Conservation (phyloP, 1,140 invertebrate species). For the Dreissena polymorpha region DNA sequence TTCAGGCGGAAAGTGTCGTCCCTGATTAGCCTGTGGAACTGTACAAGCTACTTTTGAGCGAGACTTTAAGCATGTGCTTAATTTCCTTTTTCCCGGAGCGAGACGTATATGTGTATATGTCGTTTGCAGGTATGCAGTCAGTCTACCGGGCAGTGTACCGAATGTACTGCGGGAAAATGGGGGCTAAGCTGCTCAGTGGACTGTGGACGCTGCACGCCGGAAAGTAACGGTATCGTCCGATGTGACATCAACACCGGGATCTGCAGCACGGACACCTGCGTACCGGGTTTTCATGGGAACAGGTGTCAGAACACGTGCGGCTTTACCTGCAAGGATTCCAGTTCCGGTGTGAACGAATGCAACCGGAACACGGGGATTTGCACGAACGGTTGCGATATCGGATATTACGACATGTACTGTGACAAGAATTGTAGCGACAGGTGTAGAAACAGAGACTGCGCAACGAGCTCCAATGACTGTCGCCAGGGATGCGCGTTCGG, state of each 20-base stretch:
- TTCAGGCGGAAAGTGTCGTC: no score
- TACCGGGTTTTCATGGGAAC: conserved; percentile 31
- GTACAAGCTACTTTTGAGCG: no score
- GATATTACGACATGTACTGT: conserved; percentile 33
- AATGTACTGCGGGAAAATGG: conserved; percentile 4
- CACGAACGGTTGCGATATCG: conserved; percentile 36
- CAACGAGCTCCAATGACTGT: conserved; percentile 21
- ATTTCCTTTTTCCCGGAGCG: no score
- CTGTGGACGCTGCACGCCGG: conserved; percentile 22
- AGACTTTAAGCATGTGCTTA: no score
- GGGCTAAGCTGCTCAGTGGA: conserved; percentile 3
- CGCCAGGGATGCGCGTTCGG: conserved; percentile 43
- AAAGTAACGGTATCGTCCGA: neutral
- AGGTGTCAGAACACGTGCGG: conserved; percentile 23
- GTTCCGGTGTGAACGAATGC: conserved; percentile 31
- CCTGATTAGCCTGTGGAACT: no score
- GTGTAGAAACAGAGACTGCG: conserved; percentile 33
- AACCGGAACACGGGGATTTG: conserved; percentile 33
- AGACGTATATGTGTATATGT: no score
- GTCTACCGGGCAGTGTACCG: conserved; percentile 3
- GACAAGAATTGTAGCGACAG: conserved; percentile 17
- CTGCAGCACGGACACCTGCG: conserved; percentile 18
- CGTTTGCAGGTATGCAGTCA: conserved; percentile 27
- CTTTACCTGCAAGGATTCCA: conserved; percentile 9
- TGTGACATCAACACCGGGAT: conserved; percentile 34